Base-by-base conservation (phyloP, 2,113 vertebrate genomes). In the Synodontis membranacea region DNA sequence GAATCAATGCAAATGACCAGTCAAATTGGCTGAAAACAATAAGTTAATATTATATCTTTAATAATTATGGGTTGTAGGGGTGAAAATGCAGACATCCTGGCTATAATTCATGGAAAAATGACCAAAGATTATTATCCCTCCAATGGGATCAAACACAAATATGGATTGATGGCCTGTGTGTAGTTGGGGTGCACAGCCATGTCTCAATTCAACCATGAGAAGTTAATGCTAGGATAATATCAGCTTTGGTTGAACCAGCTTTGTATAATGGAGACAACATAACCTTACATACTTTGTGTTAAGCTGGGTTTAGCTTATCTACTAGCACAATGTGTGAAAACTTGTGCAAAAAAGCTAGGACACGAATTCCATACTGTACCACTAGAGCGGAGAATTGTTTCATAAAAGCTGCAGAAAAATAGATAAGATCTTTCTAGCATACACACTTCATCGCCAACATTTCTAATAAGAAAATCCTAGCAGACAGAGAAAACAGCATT, bases 151-250 rank as follows among this genome's bases (percentile, higher is more conserved):
- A 66, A 34, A 66, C 25, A 34, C 34, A 66, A 34, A 66, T 66
- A 34, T 34, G 14, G 5, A 66, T 34, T 5, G n/a, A 34, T 66
- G 62, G 62, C 62, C 62, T 66, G 34, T 31, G 9, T 66, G 62
- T 34, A 17, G 62, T 25, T 12, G 28, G 28, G 60, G 62, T 34
- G 31, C 28, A 62, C 25, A 80, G 68, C 31, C 54, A n/a, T n/a
- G n/a, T n/a, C 83, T 50, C 86, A 88, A 70, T 86, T 75, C 48
- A 89, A 60, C 80, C 87, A 89, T 90, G 89, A 91, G 83, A 83
- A 58, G 17, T 82, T 83, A 92, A 93, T 93, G 92, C 91, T 92
- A 92, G 87, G 78, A 87, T 72, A 85, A 70, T 48, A 83, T 75
- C 60, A 89, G 89, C 82, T 83, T 85, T 12, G 23, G 86, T 84